Percentiles rank a stretch among this genome's conserved stretches.
Evolutionary conservation across 2,797 vertebrate genomes (phyloP).

Genomic region (Coilia nasus): DNA sequence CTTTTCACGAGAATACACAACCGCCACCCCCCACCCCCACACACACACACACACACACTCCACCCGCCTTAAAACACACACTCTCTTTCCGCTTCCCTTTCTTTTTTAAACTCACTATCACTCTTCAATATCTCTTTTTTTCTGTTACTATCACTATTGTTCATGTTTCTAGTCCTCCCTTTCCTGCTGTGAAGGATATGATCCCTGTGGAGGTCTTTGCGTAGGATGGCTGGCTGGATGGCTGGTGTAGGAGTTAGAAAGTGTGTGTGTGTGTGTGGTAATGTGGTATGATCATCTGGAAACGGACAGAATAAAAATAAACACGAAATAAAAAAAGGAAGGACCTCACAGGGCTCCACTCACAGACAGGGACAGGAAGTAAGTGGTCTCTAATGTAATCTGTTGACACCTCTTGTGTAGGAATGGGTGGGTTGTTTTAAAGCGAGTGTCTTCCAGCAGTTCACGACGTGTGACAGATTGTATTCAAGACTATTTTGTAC

Average conservation of each 20-base stretch:
- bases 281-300: not conserved
- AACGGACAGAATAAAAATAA: conserved; percentile 13
- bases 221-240: not conserved
- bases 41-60: not conserved
- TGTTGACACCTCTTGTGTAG: not conserved
- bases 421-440: not conserved
- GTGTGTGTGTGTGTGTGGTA: not conserved
- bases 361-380: not conserved
- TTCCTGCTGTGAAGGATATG: not conserved
- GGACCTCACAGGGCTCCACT: not conserved
- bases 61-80: not conserved
- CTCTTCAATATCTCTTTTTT: not conserved
- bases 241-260: not conserved
- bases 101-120: not conserved
- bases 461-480: not conserved
- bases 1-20: not conserved
- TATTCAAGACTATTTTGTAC: conserved; percentile 1
- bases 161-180: not conserved
- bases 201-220: not conserved
- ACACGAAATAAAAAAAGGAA: not conserved
- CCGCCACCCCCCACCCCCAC: not conserved
- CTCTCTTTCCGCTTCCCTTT: not conserved
- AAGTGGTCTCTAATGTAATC: not conserved
- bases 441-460: not conserved
- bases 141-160: not conserved